phyloP scores from a whole-genome alignment of 2,113 vertebrate species.

The Castor canadensis region DNA sequence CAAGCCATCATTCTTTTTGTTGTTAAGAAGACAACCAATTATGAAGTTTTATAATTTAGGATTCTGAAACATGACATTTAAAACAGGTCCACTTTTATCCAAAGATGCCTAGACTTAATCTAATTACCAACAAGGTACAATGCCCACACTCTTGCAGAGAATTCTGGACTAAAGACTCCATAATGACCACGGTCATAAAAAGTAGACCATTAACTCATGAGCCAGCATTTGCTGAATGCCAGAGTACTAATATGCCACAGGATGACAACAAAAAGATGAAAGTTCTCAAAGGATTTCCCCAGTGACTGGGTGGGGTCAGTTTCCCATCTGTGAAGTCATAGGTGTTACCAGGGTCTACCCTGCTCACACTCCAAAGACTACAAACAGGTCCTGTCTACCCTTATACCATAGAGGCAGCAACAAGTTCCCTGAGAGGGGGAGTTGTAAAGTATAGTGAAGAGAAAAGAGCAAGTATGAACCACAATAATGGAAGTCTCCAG shows the following conservation, averaged over 20 bases:
- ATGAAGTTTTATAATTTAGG: conserved; percentile 40
- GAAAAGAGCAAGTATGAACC: neutral
- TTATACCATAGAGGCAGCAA: neutral
- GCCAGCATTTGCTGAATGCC: neutral
- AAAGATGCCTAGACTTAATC: neutral
- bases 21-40: conserved; percentile 2
- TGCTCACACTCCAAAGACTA: neutral
- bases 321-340: neutral
- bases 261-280: neutral
- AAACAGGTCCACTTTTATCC: conserved; percentile 1
- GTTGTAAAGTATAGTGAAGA: neutral
- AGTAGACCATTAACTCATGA: conserved; percentile 7
- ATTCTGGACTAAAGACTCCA: neutral
- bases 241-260: neutral
- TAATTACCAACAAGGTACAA: neutral
- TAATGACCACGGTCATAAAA: neutral
- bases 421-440: neutral
- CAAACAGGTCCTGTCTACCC: neutral
- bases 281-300: neutral
- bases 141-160: neutral
- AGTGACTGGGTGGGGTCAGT: neutral
- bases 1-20: neutral
- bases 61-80: conserved; percentile 43
- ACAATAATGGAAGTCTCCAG: neutral
- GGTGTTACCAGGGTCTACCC: neutral